Evolutionary conservation across 2,113 vertebrate species (phyloP).

Genomic region (Boulengeromyrus knoepffleri): DNA sequence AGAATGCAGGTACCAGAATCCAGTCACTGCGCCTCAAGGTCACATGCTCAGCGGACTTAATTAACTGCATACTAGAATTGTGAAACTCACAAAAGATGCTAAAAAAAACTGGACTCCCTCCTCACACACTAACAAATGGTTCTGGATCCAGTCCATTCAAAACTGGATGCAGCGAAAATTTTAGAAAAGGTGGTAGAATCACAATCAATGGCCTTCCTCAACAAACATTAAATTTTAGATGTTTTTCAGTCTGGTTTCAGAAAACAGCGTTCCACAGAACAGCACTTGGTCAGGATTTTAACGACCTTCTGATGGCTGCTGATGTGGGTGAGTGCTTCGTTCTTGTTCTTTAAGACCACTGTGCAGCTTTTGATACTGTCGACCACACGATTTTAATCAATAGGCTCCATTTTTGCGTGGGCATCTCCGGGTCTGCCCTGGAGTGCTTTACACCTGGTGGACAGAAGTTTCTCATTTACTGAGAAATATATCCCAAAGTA

Average conservation of each 20-base stretch:
- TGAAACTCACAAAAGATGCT: background rate
- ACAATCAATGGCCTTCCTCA: background rate
- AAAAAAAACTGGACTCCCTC: background rate
- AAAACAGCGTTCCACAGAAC: background rate
- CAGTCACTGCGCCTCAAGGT: background rate
- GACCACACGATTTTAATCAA: background rate
- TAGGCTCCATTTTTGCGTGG: background rate
- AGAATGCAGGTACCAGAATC: background rate
- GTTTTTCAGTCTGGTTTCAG: too few relatives aligned
- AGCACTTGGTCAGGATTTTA: background rate
- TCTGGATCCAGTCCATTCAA: background rate
- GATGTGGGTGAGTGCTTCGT: background rate
- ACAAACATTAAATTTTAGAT: background rate
- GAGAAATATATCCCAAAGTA: background rate
- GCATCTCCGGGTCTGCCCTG: background rate
- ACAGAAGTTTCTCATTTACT: background rate
- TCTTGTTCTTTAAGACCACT: background rate
- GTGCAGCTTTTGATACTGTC: background rate
- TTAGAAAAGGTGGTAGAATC: background rate
- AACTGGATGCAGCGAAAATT: background rate
- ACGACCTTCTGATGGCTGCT: background rate
- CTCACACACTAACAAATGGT: background rate
- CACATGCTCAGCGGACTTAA: background rate
- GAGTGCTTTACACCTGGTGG: background rate
- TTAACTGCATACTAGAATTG: background rate